Base-by-base conservation (phyloP, 2,888 invertebrate species). In the Hedya salicella region DNA sequence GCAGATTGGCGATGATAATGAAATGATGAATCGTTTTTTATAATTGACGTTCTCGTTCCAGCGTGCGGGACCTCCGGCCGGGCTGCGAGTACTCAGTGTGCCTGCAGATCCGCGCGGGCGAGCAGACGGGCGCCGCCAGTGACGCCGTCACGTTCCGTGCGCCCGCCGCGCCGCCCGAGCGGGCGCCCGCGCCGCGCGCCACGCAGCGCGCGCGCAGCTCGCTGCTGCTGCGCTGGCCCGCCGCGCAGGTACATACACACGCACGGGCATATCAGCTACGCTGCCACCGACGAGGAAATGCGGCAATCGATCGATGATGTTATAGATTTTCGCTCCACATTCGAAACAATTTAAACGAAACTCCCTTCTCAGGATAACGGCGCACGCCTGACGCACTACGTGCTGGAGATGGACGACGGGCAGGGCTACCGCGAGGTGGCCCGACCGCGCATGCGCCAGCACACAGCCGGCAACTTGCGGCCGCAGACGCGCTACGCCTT, bases 41-140 rank as follows among this genome's bases (percentile, higher is more conserved):
- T 19, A 8, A 14, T 25, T 11, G 14, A 25, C 64, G 6, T 62
- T n/a, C 48, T 21, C 50, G 59, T 70, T 70, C 2, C 79, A 92
- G 92, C 75, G 95, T 98, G 70, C 95, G 96, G 83, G 97, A 97
- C 87, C 91, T 98, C 77, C 95, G 95, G 82, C 97, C 98, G 13
- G 97, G 96, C n/a, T 96, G 96, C 81, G 96, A 97, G 82, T 98
- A 97, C 88, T 95, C 95, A 68, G 95, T 97, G 73, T 95, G 96
- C 78, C 92, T 96, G 71, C 96, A 96, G 86, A 96, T 96, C 74
- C 94, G 95, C 77, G 87, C 96, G 70, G 96, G 97, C 72, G 95
- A 95, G 79, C 82, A 95, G 70, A 95, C 95, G 70, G 97, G 97
- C 59, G 94, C 94, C 42, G 95, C 95, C 8, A 96, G 96, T 68